Conservation (phyloP, 2,888 invertebrate genomes). For the Lithophane socia region DNA sequence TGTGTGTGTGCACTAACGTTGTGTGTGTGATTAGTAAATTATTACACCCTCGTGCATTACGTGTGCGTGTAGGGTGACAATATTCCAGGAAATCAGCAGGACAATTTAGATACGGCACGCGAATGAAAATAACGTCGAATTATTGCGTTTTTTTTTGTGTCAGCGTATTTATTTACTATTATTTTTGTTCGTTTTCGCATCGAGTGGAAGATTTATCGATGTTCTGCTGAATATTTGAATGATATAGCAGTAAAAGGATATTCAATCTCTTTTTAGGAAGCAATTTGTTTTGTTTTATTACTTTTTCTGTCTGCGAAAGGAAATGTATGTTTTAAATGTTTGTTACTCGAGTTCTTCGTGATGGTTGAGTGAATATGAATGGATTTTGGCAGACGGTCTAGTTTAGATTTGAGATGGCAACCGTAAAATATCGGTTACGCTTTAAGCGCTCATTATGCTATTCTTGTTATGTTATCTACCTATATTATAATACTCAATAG, state of each 20-base stretch:
- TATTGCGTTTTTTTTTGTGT: conserved; percentile 45
- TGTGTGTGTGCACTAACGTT: conserved; percentile 52
- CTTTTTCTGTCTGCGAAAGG: conserved; percentile 38
- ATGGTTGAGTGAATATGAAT: conserved; percentile 33
- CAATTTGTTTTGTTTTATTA: conserved; percentile 52
- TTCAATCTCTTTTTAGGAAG: conserved; percentile 57
- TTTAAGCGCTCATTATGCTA: conserved; percentile 27
- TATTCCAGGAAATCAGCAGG: conserved; percentile 58
- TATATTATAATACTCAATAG: not conserved
- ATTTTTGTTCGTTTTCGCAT: conserved; percentile 47
- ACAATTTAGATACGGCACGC: conserved; percentile 63
- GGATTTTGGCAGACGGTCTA: conserved; percentile 46
- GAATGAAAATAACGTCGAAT: conserved; percentile 56
- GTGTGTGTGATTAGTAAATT: conserved; percentile 78
- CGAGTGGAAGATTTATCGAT: conserved; percentile 43
- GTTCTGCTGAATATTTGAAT: conserved; percentile 40
- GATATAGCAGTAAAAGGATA: conserved; percentile 46
- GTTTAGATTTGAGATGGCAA: conserved; percentile 27
- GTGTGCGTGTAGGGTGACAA: conserved; percentile 70
- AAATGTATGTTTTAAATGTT: conserved; percentile 45
- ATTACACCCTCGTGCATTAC: conserved; percentile 76
- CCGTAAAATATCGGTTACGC: conserved; percentile 26
- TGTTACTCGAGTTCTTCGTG: conserved; percentile 21
- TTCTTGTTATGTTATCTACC: conserved; percentile 12
- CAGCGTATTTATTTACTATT: conserved; percentile 53